Conservation (phyloP, 2,113 vertebrate species). For the Silurus glanis region DNA sequence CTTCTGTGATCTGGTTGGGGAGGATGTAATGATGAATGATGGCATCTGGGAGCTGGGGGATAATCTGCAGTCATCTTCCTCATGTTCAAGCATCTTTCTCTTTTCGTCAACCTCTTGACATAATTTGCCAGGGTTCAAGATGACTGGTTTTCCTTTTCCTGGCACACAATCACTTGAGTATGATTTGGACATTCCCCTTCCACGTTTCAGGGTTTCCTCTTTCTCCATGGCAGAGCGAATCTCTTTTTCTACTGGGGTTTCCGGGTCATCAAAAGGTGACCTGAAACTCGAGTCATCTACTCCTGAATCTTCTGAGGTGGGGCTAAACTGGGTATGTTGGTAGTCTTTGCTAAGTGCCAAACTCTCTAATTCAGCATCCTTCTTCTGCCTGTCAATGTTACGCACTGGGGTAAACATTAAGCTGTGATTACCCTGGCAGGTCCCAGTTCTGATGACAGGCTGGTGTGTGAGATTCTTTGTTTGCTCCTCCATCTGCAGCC, state of each 20-base stretch:
- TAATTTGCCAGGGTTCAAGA: slow-evolving; percentile 47
- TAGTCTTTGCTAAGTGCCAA: slow-evolving; percentile 67
- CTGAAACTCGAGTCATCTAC: slow-evolving; percentile 74
- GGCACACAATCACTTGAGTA: slow-evolving; percentile 68
- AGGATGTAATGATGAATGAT: slow-evolving; percentile 75
- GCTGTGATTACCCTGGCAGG: slow-evolving; percentile 69
- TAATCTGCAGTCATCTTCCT: slow-evolving; percentile 55
- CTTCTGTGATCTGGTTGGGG: slow-evolving; percentile 65
- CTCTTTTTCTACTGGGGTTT: slow-evolving; percentile 73
- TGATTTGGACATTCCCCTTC: slow-evolving; percentile 66
- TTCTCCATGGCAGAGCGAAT: slow-evolving; percentile 70
- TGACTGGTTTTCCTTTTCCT: slow-evolving; percentile 51
- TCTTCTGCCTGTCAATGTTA: slow-evolving; percentile 70
- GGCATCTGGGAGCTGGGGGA: slow-evolving; percentile 69
- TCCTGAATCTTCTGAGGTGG: slow-evolving; percentile 76
- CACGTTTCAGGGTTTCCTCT: slow-evolving; percentile 69
- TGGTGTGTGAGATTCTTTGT: slow-evolving; percentile 67
- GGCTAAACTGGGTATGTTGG: slow-evolving; percentile 71
- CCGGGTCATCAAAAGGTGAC: slow-evolving; percentile 71
- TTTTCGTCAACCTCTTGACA: slow-evolving; percentile 57
- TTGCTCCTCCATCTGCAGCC: slow-evolving; percentile 76
- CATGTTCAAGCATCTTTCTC: slow-evolving; percentile 58
- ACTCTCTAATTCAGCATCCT: slow-evolving; percentile 64
- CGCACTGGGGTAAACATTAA: slow-evolving; percentile 78
- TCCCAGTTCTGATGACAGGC: slow-evolving; percentile 59